A percentile compares a stretch with the other conserved stretches of the same genome.
phyloP scores from a whole-genome alignment of 2,888 invertebrate genomes.

The Dendrolimus pini region DNA sequence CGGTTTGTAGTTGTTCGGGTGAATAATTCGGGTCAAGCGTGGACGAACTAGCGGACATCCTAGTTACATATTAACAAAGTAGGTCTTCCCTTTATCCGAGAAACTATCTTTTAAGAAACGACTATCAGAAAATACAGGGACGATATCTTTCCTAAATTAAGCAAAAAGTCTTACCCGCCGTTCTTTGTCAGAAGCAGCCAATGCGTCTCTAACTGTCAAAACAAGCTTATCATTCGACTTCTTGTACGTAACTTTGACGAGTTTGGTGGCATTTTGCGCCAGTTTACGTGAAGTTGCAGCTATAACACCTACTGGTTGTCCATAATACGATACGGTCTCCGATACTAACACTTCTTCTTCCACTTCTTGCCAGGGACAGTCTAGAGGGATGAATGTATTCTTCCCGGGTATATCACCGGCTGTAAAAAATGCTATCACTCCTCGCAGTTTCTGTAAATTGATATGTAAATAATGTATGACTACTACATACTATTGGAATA shows the following conservation, averaged over 20 bases:
- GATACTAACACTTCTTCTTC: constrained; percentile 74
- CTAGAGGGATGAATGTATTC: constrained; percentile 74
- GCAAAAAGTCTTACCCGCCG: constrained; percentile 37
- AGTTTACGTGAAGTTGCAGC: constrained; percentile 78
- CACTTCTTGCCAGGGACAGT: constrained; percentile 41
- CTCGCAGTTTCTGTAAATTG: constrained; percentile 75
- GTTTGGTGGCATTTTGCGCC: constrained; percentile 37
- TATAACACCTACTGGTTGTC: constrained; percentile 86
- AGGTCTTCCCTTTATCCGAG: too few species aligned
- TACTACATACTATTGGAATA: too few species aligned
- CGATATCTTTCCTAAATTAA: too few species aligned
- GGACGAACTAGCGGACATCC: too few species aligned
- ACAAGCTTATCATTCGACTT: constrained; percentile 56
- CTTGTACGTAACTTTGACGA: constrained; percentile 75
- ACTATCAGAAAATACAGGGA: too few species aligned
- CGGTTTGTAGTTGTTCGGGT: too few species aligned
- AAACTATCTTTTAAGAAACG: too few species aligned
- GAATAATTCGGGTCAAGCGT: too few species aligned
- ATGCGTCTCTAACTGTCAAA: constrained; percentile 63
- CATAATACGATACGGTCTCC: constrained; percentile 76
- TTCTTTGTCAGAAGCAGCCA: constrained; percentile 59
- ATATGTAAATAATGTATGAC: not conserved
- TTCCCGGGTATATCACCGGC: constrained; percentile 83
- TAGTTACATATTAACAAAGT: too few species aligned
- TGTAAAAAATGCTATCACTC: constrained; percentile 79